Evolutionary conservation across 2,888 invertebrate species (phyloP), one percentile per base, ranked within the genome.

Genomic region (Phyllotreta striolata): DNA sequence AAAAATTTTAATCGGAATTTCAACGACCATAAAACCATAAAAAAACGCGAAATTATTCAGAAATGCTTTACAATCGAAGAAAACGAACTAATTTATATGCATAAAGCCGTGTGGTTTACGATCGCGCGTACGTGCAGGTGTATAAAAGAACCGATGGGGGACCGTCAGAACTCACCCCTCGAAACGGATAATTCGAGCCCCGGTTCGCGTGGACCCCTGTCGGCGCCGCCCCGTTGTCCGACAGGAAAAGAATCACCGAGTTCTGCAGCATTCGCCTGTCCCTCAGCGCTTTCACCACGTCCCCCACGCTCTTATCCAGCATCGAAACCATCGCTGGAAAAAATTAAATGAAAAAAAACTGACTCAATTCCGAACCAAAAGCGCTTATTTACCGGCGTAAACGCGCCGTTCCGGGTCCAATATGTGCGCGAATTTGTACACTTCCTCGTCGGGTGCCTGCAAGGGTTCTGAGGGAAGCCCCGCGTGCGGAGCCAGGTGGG

Each of bases 151-250:
- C n/a, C 39, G 12, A 34, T 24, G 12, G n/a, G n/a, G n/a, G n/a
- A n/a, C 24, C 24, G n/a, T n/a, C n/a, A n/a, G 6, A 10, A 63
- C 85, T 82, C 82, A 90, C 92, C 41, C 93, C 93, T 79, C 89
- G 85, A 8, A 93, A 79, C 10, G 93, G 93, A 84, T 87, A 91
- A 80, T 93, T 93, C 8, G 91, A 92, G 3, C 90, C 93, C 61
- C 88, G 87, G 79, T 95, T 96, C 35, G 85, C 80, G 74, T 90
- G 88, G 55, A 85, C 77, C 0, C 93, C 94, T 68, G 86, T 83
- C 0, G 93, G 89, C 49, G 92, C 91, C 0, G 90, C 93, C 0
- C 95, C 95, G 78, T 96, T 96, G 78, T 97, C 97, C 9, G 95
- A 91, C 74, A 91, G 88, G 78, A 97, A 97, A 0, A 94, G 81